phyloP scores from a whole-genome alignment of 2,888 invertebrate genomes.

The Stenoptilia bipunctidactyla region DNA sequence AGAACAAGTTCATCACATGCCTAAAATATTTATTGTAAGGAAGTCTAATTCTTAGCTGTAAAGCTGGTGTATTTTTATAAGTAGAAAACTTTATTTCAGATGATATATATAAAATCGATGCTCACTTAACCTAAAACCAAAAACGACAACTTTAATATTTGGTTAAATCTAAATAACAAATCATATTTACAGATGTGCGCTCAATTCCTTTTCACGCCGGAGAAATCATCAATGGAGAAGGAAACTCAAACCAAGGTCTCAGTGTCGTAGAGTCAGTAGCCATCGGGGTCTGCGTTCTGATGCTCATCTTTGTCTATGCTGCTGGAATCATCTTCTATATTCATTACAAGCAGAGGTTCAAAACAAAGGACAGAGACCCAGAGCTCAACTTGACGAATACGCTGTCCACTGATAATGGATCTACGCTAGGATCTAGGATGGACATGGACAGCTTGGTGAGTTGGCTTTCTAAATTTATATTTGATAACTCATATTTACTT shows the following conservation, averaged over 20 bases:
- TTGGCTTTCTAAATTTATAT: too few species aligned
- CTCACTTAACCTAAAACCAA: too few species aligned
- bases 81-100: too few species aligned
- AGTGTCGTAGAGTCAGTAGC: slow-evolving; percentile 84
- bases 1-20: too few species aligned
- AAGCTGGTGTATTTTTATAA: too few species aligned
- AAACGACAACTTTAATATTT: background rate
- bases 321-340: slow-evolving; percentile 87
- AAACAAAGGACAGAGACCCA: slow-evolving; percentile 59
- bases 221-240: slow-evolving; percentile 60
- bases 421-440: slow-evolving; percentile 45
- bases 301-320: slow-evolving; percentile 85
- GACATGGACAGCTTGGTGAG: slow-evolving; percentile 60
- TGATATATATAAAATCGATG: too few species aligned
- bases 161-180: background rate
- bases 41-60: too few species aligned
- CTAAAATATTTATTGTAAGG: too few species aligned
- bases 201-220: slow-evolving; percentile 83
- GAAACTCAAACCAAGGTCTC: slow-evolving; percentile 59
- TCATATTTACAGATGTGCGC: slow-evolving; percentile 74
- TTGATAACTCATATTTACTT: too few species aligned
- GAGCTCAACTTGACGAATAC: slow-evolving; percentile 44
- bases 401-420: slow-evolving; percentile 41
- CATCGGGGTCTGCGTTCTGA: slow-evolving; percentile 83
- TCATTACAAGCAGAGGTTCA: slow-evolving; percentile 77